Conservation (phyloP, 2,888 invertebrate species). For the Eupithecia subfuscata region DNA sequence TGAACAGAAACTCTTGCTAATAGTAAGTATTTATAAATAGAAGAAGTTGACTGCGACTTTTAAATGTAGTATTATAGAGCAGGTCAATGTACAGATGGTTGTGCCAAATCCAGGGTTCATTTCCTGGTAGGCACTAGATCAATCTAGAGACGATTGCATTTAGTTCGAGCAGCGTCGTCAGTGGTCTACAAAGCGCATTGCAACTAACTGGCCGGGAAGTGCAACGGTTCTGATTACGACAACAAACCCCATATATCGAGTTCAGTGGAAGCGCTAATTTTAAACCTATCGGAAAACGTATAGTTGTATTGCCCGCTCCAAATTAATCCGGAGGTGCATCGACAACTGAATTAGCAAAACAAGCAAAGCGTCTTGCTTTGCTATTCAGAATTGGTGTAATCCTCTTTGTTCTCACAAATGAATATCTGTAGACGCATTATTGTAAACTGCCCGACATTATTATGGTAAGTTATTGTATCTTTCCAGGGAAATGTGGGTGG, state of each 20-base stretch:
- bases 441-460: constrained; percentile 59
- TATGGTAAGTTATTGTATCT: constrained; percentile 64
- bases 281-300: constrained; percentile 63
- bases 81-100: constrained; percentile 59
- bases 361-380: constrained; percentile 42
- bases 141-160: constrained; percentile 53
- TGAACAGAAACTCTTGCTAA: neutral
- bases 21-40: neutral
- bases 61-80: constrained; percentile 44
- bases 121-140: constrained; percentile 63
- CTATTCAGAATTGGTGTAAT: constrained; percentile 45
- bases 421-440: constrained; percentile 62
- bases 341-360: constrained; percentile 53
- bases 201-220: constrained; percentile 58
- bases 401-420: constrained; percentile 58
- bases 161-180: constrained; percentile 55
- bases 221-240: constrained; percentile 54
- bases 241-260: constrained; percentile 58
- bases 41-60: constrained; percentile 8
- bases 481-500: constrained; percentile 50
- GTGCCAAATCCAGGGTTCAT: constrained; percentile 67
- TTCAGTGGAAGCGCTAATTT: constrained; percentile 60
- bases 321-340: constrained; percentile 56
- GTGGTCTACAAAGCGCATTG: constrained; percentile 53
- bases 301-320: constrained; percentile 46